Percentiles rank a stretch among this genome's conserved stretches.
Conservation (phyloP, 2,888 invertebrate genomes). For the Hydrotaea diabolus region DNA sequence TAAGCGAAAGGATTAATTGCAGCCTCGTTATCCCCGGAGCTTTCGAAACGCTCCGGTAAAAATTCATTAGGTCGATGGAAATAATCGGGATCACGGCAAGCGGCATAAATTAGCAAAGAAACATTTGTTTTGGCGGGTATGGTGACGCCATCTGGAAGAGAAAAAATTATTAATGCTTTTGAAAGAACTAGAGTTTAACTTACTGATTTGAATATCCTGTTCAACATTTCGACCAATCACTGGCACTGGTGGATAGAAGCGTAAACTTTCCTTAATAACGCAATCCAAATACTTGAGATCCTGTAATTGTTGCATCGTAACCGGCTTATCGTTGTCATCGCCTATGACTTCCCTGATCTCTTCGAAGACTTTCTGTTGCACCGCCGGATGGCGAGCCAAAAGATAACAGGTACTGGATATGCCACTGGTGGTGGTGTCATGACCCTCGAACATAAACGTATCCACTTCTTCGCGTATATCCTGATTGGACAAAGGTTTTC, state of each 20-base stretch:
- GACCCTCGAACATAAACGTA: slow-evolving; percentile 84
- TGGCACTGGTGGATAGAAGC: slow-evolving; percentile 85
- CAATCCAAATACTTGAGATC: slow-evolving; percentile 82
- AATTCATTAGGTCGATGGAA: slow-evolving; percentile 76
- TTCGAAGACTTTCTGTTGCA: slow-evolving; percentile 72
- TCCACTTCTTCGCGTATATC: slow-evolving; percentile 86
- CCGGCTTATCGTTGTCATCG: slow-evolving; percentile 68
- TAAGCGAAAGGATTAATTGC: slow-evolving; percentile 79
- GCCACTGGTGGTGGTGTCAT: slow-evolving; percentile 77
- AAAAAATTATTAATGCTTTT: background rate
- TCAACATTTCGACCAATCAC: slow-evolving; percentile 82
- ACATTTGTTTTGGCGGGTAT: slow-evolving; percentile 74
- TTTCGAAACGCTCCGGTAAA: slow-evolving; percentile 77
- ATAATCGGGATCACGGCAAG: slow-evolving; percentile 73
- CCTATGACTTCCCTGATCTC: slow-evolving; percentile 75
- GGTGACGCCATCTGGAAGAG: slow-evolving; percentile 72
- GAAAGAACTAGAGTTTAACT: slow-evolving; percentile 66
- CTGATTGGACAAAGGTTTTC: slow-evolving; percentile 82
- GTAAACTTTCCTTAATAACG: slow-evolving; percentile 85
- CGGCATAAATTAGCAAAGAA: slow-evolving; percentile 72
- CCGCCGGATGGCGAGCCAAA: slow-evolving; percentile 73
- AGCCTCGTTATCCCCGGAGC: slow-evolving; percentile 76
- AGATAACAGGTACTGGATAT: slow-evolving; percentile 75
- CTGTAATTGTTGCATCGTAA: slow-evolving; percentile 71
- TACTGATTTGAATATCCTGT: slow-evolving; percentile 83